phyloP scores from a whole-genome alignment of 2,888 invertebrate species.

The Leptopilina myrica region DNA sequence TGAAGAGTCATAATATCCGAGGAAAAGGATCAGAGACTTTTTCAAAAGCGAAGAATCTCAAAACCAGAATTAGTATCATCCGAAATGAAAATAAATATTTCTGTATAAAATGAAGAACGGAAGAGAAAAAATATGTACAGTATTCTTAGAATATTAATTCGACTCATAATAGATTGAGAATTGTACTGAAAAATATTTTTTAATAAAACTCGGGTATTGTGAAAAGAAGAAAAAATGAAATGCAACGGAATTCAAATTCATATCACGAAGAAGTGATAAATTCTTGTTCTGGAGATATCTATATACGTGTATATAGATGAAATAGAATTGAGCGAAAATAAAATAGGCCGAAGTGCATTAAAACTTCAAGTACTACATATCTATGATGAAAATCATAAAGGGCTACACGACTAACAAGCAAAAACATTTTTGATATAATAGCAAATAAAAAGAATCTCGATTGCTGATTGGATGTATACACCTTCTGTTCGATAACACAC shows the following conservation, averaged over 20 bases:
- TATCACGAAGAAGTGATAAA: constrained; percentile 10
- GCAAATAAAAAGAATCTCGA: constrained; percentile 14
- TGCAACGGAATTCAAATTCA: not conserved
- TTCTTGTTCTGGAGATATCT: not conserved
- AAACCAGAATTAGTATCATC: no score
- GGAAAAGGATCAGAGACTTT: no score
- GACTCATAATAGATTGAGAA: not conserved
- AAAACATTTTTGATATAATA: constrained; percentile 1
- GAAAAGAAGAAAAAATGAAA: not conserved
- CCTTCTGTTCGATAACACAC: not conserved
- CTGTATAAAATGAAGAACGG: no score
- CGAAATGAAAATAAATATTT: no score
- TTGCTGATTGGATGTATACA: constrained; percentile 12
- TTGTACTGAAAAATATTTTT: not conserved
- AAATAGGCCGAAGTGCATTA: constrained; percentile 34
- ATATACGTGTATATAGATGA: not conserved
- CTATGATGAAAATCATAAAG: not conserved
- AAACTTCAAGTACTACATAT: constrained; percentile 1
- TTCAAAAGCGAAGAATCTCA: no score
- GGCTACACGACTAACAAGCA: not conserved
- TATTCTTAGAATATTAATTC: not conserved
- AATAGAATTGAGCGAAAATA: not conserved
- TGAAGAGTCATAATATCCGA: no score
- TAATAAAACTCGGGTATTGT: not conserved
- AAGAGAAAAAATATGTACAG: no score